phyloP scores from a whole-genome alignment of 2,888 invertebrate genomes.

The Trichogramma evanescens region DNA sequence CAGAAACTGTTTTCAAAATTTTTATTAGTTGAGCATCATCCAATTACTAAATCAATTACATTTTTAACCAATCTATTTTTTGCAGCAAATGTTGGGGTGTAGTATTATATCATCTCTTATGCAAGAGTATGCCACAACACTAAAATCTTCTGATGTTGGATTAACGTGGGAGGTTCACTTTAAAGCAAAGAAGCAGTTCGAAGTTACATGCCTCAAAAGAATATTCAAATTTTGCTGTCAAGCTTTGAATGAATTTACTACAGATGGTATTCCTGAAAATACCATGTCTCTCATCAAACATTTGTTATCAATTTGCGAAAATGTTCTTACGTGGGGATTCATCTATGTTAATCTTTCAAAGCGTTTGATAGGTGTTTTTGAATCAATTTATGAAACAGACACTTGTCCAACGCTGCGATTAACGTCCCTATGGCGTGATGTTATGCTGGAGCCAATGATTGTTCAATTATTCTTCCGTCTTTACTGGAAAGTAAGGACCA shows the following conservation, averaged over 20 bases:
- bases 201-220: slow-evolving; percentile 68
- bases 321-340: slow-evolving; percentile 76
- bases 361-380: slow-evolving; percentile 65
- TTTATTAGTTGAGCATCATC: neutral
- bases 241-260: slow-evolving; percentile 56
- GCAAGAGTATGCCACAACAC: slow-evolving; percentile 81
- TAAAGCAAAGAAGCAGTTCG: slow-evolving; percentile 76
- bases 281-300: slow-evolving; percentile 59
- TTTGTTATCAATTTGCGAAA: slow-evolving; percentile 70
- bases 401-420: slow-evolving; percentile 56
- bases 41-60: slow-evolving; percentile 1
- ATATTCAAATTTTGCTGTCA: slow-evolving; percentile 70
- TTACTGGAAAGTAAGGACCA: slow-evolving; percentile 73
- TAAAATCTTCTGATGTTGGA: slow-evolving; percentile 79
- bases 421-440: slow-evolving; percentile 65
- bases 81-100: slow-evolving; percentile 75
- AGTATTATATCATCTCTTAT: slow-evolving; percentile 75
- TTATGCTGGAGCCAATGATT: slow-evolving; percentile 67
- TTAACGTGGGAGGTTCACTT: slow-evolving; percentile 84
- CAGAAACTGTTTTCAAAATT: neutral
- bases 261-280: slow-evolving; percentile 51
- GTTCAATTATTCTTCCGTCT: slow-evolving; percentile 74
- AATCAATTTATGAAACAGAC: slow-evolving; percentile 62
- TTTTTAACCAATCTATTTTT: slow-evolving; percentile 22
- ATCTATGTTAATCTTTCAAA: slow-evolving; percentile 61